Conservation (phyloP, 2,113 vertebrate genomes). For the Numenius arquata region DNA sequence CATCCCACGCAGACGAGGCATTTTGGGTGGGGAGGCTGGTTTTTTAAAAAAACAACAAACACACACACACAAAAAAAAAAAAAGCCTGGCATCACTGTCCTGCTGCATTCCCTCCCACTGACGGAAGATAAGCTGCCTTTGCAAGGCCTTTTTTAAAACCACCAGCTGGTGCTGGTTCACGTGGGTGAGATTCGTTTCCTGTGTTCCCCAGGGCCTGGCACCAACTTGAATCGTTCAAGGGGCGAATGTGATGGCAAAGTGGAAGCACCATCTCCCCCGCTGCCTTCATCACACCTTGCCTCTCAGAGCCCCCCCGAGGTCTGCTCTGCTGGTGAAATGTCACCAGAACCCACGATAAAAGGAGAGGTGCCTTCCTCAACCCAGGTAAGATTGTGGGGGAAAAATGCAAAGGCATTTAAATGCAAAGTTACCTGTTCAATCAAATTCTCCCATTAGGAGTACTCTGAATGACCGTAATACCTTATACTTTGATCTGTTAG, state of each 20-base stretch:
- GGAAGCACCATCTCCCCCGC: conserved; percentile 74
- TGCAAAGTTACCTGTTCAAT: not conserved
- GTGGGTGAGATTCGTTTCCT: conserved; percentile 91
- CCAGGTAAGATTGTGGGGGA: conserved; percentile 71
- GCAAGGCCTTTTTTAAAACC: conserved; percentile 71
- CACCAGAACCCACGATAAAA: conserved; percentile 66
- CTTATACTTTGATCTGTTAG: not conserved
- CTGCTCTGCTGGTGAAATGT: conserved; percentile 58
- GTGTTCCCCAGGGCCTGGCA: conserved; percentile 90
- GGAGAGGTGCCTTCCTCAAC: conserved; percentile 62
- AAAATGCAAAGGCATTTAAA: not conserved
- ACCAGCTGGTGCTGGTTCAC: conserved; percentile 80
- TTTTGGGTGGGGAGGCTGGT: conserved; percentile 7
- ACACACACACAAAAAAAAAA: not conserved
- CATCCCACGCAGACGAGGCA: not conserved
- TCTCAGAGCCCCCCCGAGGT: conserved; percentile 40
- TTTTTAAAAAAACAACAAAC: not conserved
- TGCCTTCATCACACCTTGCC: conserved; percentile 58
- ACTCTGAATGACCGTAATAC: not conserved
- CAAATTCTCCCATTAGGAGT: not conserved
- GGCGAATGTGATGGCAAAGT: conserved; percentile 81
- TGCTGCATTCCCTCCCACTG: not conserved
- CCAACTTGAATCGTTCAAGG: conserved; percentile 75
- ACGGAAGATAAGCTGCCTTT: conserved; percentile 56
- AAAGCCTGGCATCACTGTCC: not conserved